Evolutionary conservation across 53 echinoderm and acorn worm species (phyloP), one percentile per base, ranked within the genome.

Genomic region (Stichopus horrens): DNA sequence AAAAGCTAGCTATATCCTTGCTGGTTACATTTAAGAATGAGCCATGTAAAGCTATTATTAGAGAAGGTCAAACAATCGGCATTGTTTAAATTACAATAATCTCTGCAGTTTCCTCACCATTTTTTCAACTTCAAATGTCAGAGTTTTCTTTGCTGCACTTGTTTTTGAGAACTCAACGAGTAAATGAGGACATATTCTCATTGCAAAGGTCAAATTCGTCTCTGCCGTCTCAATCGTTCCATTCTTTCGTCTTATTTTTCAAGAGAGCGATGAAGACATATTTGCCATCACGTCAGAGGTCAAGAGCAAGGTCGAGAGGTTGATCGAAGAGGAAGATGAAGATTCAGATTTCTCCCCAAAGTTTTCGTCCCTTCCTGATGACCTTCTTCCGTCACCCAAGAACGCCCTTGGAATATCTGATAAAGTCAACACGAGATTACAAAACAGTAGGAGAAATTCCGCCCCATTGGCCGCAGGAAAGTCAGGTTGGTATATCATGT

Each of bases 241-340:
- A 37, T 37, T 37, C 37, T 2, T 79, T 22, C 10, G 55, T 23
- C 21, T 66, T 16, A 8, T 21, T 22, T 67, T 86, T 86, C 11
- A 54, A 87, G 87, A 87, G n/a, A 87, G 87, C 19, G 87, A 87
- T 6, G 87, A 87, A 74, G 87, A 87, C 54, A 55, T 87, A 20
- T 73, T 75, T 75, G 74, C 74, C 7, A 74, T 87, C 54, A 87
- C 87, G 7, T 18, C 87, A 6, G 54, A 87, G 16, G 75, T 87
- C 5, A 87, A 87, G 55, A 75, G 7, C 20, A 87, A 87, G 21
- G 57, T 87, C 20, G 53, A 55, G 21, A 73, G 58, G 74, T 13
- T 87, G 74, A 74, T 75, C 14, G 74, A 87, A 0, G 74, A 87
- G n/a, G 87, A 74, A 7, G 87, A 86, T 19, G 87, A 87, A 56